These are phyloP conservation scores for Clamator glandarius DNA, from an alignment of 2,797 vertebrate species.

Conservation along the genomic window DNA sequence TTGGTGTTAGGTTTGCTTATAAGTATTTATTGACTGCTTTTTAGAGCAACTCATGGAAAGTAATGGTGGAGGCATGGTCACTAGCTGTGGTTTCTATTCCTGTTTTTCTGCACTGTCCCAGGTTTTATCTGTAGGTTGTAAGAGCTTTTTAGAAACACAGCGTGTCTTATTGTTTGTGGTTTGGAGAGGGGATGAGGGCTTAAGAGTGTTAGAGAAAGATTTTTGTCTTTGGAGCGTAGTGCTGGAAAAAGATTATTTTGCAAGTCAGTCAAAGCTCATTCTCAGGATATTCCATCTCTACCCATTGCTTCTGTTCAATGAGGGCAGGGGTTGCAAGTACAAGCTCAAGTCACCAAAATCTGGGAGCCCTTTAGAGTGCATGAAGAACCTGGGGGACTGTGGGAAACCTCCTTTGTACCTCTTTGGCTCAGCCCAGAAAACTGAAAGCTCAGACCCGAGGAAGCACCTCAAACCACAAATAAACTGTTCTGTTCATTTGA, in stretches of 20 bases:
- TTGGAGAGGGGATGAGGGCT: background rate
- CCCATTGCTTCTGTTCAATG: background rate
- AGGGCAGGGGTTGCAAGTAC: background rate
- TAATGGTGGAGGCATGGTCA: background rate
- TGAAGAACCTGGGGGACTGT: accelerated
- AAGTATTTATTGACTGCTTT: background rate
- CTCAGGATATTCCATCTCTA: background rate
- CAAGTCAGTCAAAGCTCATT: background rate
- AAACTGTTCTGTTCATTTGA: conserved; percentile 52
- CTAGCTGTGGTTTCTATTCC: background rate
- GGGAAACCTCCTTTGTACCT: background rate
- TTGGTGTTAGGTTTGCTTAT: background rate
- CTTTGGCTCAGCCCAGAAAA: conserved; percentile 6
- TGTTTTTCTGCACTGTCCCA: background rate
- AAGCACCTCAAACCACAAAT: conserved; percentile 49
- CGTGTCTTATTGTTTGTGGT: background rate
- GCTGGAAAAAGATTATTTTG: background rate
- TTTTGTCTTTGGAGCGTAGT: background rate
- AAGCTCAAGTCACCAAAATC: background rate
- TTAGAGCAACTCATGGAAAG: background rate
- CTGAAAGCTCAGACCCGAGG: conserved; percentile 25
- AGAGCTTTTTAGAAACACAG: background rate
- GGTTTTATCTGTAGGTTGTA: background rate
- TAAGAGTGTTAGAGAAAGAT: background rate
- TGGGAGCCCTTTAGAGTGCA: background rate